Conservation (phyloP, 2,113 vertebrate genomes). For the Uria lomvia region DNA sequence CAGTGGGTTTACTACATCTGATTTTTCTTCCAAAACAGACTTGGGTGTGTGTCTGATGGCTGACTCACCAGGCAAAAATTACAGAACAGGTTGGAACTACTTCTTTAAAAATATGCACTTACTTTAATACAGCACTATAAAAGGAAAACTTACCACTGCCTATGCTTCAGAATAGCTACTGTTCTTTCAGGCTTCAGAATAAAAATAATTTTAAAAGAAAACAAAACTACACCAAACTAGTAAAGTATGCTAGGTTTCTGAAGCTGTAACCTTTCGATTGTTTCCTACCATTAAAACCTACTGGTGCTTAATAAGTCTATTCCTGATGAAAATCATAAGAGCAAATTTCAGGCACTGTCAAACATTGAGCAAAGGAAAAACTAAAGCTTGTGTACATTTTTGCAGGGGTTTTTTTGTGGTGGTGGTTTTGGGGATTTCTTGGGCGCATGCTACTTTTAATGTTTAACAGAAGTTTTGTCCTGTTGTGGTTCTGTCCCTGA, state of each 20-base stretch:
- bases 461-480: neutral
- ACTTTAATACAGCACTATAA: neutral
- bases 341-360: neutral
- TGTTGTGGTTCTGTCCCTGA: neutral
- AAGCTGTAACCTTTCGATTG: neutral
- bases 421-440: neutral
- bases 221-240: neutral
- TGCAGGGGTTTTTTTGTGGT: neutral
- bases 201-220: neutral
- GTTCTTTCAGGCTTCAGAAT: neutral
- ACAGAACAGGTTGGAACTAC: conserved; percentile 36
- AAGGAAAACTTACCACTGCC: neutral
- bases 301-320: neutral
- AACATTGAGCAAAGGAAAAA: neutral
- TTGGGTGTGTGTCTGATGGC: conserved; percentile 1
- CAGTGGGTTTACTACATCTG: neutral
- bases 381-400: neutral
- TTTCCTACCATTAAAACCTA: neutral
- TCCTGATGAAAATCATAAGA: neutral
- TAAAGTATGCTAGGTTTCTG: neutral
- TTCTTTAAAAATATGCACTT: neutral
- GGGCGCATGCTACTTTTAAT: neutral
- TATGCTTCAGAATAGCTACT: neutral
- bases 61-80: conserved; percentile 33
- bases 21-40: neutral